Percentiles rank a stretch among this genome's conserved stretches.
These are phyloP conservation scores for Celastrina argiolus DNA, from an alignment of 2,888 invertebrate genomes.

Conservation along the genomic window DNA sequence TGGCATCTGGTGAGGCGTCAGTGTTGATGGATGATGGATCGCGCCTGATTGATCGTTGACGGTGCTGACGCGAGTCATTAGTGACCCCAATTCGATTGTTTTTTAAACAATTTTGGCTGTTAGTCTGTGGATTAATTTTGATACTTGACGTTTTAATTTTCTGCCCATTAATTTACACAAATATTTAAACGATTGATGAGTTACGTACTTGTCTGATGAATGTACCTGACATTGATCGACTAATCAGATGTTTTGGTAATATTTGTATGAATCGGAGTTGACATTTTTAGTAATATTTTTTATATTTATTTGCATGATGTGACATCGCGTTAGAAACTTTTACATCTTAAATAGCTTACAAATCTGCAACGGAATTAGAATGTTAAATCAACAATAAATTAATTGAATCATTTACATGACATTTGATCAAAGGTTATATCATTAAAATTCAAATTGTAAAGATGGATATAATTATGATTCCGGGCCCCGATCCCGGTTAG, in stretches of 20 bases:
- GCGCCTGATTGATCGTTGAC: constrained; percentile 68
- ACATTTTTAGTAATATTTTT: too few species aligned
- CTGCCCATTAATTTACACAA: too few species aligned
- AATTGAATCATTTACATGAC: constrained; percentile 22
- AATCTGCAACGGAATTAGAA: background rate
- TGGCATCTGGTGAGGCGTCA: constrained; percentile 64
- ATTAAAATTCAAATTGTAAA: constrained; percentile 59
- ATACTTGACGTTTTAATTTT: background rate
- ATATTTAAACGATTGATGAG: too few species aligned
- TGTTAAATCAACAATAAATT: background rate
- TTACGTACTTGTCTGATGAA: too few species aligned
- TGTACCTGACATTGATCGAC: too few species aligned
- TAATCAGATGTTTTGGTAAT: too few species aligned
- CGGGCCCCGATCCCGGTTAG: constrained; percentile 43
- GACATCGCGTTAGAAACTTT: too few species aligned
- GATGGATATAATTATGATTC: constrained; percentile 68
- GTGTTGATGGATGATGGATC: constrained; percentile 11
- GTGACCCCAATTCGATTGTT: constrained; percentile 6
- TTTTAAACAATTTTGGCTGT: background rate
- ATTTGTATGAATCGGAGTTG: too few species aligned
- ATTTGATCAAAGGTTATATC: constrained; percentile 27
- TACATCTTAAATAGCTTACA: too few species aligned
- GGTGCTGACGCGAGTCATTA: constrained; percentile 42
- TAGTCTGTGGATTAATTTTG: background rate
- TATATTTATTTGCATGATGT: too few species aligned